Conservation (phyloP, 2,113 vertebrate genomes). For the Vulpes lagopus region DNA sequence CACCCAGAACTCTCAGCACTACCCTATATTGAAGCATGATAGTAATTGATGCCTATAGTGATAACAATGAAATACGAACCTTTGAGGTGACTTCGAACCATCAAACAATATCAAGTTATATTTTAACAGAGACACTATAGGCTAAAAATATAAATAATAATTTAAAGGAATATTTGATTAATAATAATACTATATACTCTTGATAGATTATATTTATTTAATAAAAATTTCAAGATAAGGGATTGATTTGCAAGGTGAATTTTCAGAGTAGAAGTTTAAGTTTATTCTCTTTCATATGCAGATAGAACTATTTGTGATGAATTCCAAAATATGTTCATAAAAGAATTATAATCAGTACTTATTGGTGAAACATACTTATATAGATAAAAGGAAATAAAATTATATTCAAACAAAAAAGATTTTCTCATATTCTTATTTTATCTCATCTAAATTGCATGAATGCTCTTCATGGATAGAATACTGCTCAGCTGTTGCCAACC, state of each 20-base stretch:
- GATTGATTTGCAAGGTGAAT: neutral
- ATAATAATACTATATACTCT: neutral
- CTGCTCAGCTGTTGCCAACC: neutral
- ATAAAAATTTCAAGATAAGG: neutral
- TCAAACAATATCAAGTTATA: neutral
- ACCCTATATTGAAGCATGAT: neutral
- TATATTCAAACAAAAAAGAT: neutral
- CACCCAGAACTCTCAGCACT: neutral
- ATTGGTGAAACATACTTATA: neutral
- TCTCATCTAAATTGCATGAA: neutral
- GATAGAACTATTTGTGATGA: neutral
- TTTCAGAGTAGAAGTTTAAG: neutral
- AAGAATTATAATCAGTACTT: neutral
- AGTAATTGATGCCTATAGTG: neutral
- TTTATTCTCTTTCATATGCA: neutral
- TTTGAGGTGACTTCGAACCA: neutral
- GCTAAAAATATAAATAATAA: neutral
- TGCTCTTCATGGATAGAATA: neutral
- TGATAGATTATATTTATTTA: neutral
- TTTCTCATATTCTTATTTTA: neutral
- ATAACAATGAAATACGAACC: neutral
- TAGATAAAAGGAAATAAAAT: neutral
- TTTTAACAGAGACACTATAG: neutral
- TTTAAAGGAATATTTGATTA: neutral
- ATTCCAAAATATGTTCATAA: neutral